Evolutionary conservation across 1,140 invertebrate genomes (phyloP), one percentile per base, ranked within the genome.

Genomic region (Pissodes strobi): DNA sequence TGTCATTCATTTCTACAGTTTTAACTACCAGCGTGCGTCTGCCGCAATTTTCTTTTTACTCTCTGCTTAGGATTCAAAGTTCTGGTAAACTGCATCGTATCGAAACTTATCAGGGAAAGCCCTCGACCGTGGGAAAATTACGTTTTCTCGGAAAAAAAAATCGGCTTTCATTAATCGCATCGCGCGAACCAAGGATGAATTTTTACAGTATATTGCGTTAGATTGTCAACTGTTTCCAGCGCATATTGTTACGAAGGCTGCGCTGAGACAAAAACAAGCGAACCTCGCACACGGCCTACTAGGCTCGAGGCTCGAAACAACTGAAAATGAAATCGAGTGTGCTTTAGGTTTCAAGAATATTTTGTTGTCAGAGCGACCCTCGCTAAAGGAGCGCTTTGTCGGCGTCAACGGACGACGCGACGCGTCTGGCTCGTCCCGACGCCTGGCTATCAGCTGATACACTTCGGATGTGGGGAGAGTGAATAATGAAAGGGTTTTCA

Each of bases 251-350:
- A n/a, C n/a, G n/a, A n/a, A n/a, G 45, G 22, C 19, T 19, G 45
- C 19, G 45, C 17, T 18, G 6, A n/a, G 30, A 37, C 17, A 49
- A 41, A 39, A 38, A 39, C 17, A 55, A 55, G 19, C 52, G 38
- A 41, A 55, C 34, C 18, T 25, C 52, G 52, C 52, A 37, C 52
- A 30, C 30, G 15, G 52, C 52, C 52, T 55, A 22, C 52, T 39
- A 55, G 30, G 37, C 52, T 55, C 22, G 52, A 55, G 22, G 52
- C 55, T 57, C 55, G 55, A 45, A 45, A 57, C 55, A 57, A 57
- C 55, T 57, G 55, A 57, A 57, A 57, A 57, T 45, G 55, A 57
- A 57, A 57, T 30, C 55, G 55, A 57, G 41, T 57, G 38, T 57
- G 55, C 55, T 27, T 57, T 25, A 39, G 13, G 38, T 45, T 45